Base-by-base conservation (phyloP, 2,797 vertebrate species). In the Pagetopsis macropterus region DNA sequence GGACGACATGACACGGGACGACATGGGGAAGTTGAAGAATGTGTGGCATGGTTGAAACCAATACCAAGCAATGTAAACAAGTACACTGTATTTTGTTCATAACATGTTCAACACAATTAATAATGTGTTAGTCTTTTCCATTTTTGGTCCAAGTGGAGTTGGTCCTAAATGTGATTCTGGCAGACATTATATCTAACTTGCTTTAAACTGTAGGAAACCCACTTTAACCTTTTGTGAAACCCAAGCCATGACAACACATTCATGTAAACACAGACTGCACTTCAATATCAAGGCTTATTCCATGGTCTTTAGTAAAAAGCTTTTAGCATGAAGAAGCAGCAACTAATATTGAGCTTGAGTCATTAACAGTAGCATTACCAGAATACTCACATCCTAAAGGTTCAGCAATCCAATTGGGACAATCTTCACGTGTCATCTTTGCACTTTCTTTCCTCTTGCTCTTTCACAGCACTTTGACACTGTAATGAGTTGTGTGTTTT, bases 401-500 rank as follows among this genome's bases (percentile, higher is more conserved):
- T 72, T 74, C 57, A 49, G 21, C 44, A 62, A 74, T 79, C 59
- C 68, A 65, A 73, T 58, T 65, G 51, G 56, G 60, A 44, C 62
- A 70, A 59, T 55, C 57, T 62, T 76, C 48, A 44, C 15, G 65
- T 9, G 2, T 72, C 48, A 65, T 77, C 70, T 70, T 62, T 51
- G 23, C 41, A 55, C 41, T 54, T 74, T 33, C 48, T 65, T 52
- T 21, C 51, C 52, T 73, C 72, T 66, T 59, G 41, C 72, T 66
- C 72, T 51, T 66, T 31, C 41, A 61, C 12, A 55, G 56, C 73
- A 71, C 64, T 70, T 51, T 67, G 54, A 68, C 56, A 75, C 19
- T 65, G 50, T 68, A 83, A 84, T 70, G 48, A 82, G 51, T 72
- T 79, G 54, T 68, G 58, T 75, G 23, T 70, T 60, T 56, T 61